Conservation (phyloP, 2,888 invertebrate species). For the Heliothis peltigera region DNA sequence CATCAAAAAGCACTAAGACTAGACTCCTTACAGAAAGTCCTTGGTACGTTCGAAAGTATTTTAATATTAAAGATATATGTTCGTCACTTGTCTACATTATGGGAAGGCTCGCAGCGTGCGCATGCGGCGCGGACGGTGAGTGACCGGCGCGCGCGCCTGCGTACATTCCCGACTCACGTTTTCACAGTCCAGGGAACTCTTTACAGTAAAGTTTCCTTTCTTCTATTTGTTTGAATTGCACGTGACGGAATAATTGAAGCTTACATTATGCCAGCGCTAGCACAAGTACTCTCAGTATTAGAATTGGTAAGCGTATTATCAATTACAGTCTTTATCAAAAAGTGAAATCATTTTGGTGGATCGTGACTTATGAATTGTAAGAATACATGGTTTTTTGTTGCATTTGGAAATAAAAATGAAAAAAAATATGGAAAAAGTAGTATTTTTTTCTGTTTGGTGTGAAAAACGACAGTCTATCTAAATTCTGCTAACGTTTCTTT, state of each 20-base stretch:
- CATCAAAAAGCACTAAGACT: neutral
- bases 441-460: neutral
- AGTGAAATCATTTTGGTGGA: constrained; percentile 38
- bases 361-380: constrained; percentile 17
- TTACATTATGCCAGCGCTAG: constrained; percentile 60
- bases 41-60: constrained; percentile 26
- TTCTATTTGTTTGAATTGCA: constrained; percentile 62
- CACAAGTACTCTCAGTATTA: constrained; percentile 49
- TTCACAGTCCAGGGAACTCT: constrained; percentile 52
- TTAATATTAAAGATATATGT: constrained; percentile 57
- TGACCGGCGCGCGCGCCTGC: constrained; percentile 69
- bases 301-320: constrained; percentile 54
- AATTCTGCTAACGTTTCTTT: neutral
- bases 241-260: constrained; percentile 70
- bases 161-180: constrained; percentile 65
- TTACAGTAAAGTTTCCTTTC: constrained; percentile 62
- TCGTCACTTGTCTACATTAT: constrained; percentile 58
- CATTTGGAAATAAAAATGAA: neutral
- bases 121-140: constrained; percentile 67
- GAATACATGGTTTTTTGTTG: constrained; percentile 7
- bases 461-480: neutral
- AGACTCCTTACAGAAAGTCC: constrained; percentile 5
- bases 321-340: constrained; percentile 21
- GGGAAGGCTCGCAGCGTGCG: constrained; percentile 47
- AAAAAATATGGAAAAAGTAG: no score